Base-by-base conservation (phyloP, 1,140 invertebrate species). In the Limonius californicus region DNA sequence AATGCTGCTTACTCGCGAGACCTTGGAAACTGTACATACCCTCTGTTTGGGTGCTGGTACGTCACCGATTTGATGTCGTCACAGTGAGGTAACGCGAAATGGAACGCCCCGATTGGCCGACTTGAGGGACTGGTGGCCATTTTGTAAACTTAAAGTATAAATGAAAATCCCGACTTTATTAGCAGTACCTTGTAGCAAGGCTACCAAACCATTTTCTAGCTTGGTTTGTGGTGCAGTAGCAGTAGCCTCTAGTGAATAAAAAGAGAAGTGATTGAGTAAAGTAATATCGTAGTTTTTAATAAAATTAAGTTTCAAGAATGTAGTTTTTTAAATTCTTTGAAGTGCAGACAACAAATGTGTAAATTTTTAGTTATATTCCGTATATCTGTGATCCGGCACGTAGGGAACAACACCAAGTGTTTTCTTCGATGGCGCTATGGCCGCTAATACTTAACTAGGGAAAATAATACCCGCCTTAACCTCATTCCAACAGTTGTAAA, bases 1-100 rank as follows among this genome's bases (percentile, higher is more conserved):
- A 65, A 59, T 57, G 76, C 81, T 92, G 75, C 91, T 87, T 88
- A 66, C 35, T 63, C 54, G 27, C 30, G 56, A 71, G 71, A 73
- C 71, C 71, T 73, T 72, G 71, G 69, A 69, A 72, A 69, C 59
- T 64, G 67, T 68, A 67, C 56, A 19, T 73, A 73, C 61, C 58
- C 71, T 73, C 71, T n/a, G 20, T 35, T 14, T 8, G 35, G 64
- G 66, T 57, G 7, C 45, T 4, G 27, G 53, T 61, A 72, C 72
- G 72, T 74, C 71, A 74, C 67, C 45, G 57, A 68, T 58, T 56
- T 55, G 62, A 62, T 71, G 71, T 68, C 70, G 72, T 72, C 70
- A 72, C 58, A 62, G 61, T 57, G 57, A 64, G 43, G 57, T 68
- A 66, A 68, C 66, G 57, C 15, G 15, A 27, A 56, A 63, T 53